phyloP scores from a whole-genome alignment of 1,140 invertebrate genomes.

The Anastatus disparis region DNA sequence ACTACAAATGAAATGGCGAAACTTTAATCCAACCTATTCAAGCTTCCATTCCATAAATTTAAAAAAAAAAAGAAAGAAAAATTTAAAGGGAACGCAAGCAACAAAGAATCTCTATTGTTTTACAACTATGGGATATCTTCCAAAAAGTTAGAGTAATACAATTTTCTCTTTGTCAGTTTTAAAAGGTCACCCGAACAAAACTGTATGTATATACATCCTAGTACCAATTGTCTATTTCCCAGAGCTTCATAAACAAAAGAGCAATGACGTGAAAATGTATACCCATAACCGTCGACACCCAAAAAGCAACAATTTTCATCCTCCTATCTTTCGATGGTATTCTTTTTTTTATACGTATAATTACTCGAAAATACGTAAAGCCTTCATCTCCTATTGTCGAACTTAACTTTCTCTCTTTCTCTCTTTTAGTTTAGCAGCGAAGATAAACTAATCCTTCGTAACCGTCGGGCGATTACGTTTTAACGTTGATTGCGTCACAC shows the following conservation, averaged over 20 bases:
- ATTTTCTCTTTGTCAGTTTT: not conserved
- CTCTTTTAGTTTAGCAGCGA: conserved; percentile 40
- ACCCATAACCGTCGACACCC: conserved; percentile 11
- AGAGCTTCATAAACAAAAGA: conserved; percentile 27
- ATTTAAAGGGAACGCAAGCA: not conserved
- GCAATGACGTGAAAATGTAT: too few relatives aligned
- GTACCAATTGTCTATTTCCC: too few relatives aligned
- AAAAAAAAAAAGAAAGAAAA: not conserved
- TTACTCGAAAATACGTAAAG: conserved; percentile 32
- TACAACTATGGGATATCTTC: conserved; percentile 1
- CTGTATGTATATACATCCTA: too few relatives aligned
- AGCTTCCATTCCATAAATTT: not conserved
- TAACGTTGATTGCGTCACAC: conserved; percentile 63
- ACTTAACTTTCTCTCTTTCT: not conserved
- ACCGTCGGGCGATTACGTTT: conserved; percentile 62
- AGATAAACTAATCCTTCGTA: conserved; percentile 64
- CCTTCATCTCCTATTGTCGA: conserved; percentile 1
- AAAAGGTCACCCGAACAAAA: not conserved
- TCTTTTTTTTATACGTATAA: conserved; percentile 1
- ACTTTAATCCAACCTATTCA: not conserved
- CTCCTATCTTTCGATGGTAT: not conserved
- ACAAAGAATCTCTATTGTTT: conserved; percentile 27
- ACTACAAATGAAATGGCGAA: conserved; percentile 31
- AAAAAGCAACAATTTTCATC: too few relatives aligned
- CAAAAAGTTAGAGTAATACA: not conserved